Evolutionary conservation across 2,797 vertebrate genomes (phyloP), one percentile per base, ranked within the genome.

Genomic region (Amniataba percoides): DNA sequence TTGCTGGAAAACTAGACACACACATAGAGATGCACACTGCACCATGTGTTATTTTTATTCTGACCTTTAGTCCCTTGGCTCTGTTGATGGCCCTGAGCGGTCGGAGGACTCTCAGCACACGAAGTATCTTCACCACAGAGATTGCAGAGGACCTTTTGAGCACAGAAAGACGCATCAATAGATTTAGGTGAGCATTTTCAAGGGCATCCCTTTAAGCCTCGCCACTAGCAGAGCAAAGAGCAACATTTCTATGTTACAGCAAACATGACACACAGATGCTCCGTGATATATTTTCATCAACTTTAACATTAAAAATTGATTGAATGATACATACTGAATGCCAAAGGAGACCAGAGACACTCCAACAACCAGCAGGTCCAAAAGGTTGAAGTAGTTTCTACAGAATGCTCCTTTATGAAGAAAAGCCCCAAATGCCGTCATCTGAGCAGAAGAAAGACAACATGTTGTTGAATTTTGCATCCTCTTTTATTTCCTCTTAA

Each of bases 321-420:
- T 15, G 3, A 58, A 31, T 4, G 36, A 63, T 93, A 97, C 98
- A 86, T 95, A 99, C 98, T 98, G 97, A 93, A 99, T 98, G 78
- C 97, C 97, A 71, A 99, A 99, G n/a, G 98, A 99, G 49, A 99
- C 96, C 88, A 99, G 94, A 71, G 98, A 99, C 59, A 99, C 98
- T 2, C 98, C 98, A 15, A 99, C 98, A 2, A 99, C 98, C 91
- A 99, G 95, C 93, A 99, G 96, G 88, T 99, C 98, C 90, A 99
- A 90, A 79, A 99, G 93, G 93, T 99, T 99, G 91, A 99, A 99
- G 92, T 98, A 99, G 94, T 98, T 99, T 84, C 98, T 96, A 90
- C 98, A 99, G 94, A 99, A 99, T 8, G 98, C 97, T 18, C 98
- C 98, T 94, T 99, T 98, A 93, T 99, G 98, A 76, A 99, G 95